phyloP scores from a whole-genome alignment of 2,113 vertebrate species.

The Paedocypris sp. region DNA sequence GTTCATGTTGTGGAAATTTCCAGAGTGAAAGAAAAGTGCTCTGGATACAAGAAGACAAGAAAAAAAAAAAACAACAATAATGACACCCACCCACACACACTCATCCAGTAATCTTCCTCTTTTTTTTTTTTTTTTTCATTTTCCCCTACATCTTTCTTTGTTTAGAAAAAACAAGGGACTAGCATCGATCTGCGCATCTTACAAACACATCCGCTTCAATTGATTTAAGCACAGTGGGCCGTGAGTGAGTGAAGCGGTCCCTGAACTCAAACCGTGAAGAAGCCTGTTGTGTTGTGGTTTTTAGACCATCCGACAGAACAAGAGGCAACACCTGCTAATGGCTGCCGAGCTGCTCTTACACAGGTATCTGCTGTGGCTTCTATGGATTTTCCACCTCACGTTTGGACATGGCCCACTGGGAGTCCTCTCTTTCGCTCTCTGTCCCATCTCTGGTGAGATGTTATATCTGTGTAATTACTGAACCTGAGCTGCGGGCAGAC shows the following conservation, averaged over 20 bases:
- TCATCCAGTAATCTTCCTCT: not conserved
- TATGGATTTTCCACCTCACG: not conserved
- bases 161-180: slow-evolving; percentile 1
- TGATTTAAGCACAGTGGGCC: slow-evolving; percentile 1
- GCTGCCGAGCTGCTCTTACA: slow-evolving; percentile 5
- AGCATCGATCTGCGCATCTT: not conserved
- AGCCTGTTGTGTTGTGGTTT: slow-evolving; percentile 5
- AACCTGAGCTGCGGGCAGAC: slow-evolving; percentile 18
- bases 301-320: not conserved
- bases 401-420: not conserved
- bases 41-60: too few relatives aligned
- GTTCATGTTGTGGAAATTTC: not conserved
- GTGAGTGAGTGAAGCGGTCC: not conserved
- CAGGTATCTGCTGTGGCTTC: not conserved
- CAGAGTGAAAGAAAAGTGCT: too few relatives aligned
- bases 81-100: too few relatives aligned
- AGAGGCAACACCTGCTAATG: slow-evolving; percentile 8
- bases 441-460: slow-evolving; percentile 15
- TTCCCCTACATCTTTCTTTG: not conserved
- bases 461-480: slow-evolving; percentile 24
- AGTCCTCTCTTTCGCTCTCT: not conserved
- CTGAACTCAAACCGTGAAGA: not conserved
- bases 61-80: too few relatives aligned
- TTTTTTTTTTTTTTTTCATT: not conserved
- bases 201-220: not conserved